phyloP scores from a whole-genome alignment of 2,797 vertebrate species.

The Ctenopoma multispine region DNA sequence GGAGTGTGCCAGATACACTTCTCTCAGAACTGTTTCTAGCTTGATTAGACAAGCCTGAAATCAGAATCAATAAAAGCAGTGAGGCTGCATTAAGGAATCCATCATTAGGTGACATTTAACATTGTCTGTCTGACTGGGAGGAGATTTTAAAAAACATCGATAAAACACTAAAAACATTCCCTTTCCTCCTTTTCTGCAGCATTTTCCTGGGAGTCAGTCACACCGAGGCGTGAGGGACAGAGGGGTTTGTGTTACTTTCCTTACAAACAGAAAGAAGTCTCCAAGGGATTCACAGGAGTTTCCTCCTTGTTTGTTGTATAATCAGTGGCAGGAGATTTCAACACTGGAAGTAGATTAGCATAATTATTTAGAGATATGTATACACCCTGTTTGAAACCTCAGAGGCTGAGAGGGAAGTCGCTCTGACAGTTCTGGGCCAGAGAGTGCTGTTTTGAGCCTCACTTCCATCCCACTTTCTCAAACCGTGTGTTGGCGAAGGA shows the following conservation, averaged over 20 bases:
- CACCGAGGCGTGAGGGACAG: conserved; percentile 46
- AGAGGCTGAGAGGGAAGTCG: conserved; percentile 46
- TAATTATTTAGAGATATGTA: conserved; percentile 63
- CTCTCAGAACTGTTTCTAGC: conserved; percentile 12
- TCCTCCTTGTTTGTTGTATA: conserved; percentile 72
- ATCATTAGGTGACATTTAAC: conserved; percentile 29
- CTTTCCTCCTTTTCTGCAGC: conserved; percentile 37
- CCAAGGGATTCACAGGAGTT: conserved; percentile 57
- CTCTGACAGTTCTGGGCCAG: conserved; percentile 73
- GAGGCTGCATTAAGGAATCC: conserved; percentile 1
- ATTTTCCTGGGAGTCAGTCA: conserved; percentile 53
- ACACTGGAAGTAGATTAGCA: conserved; percentile 71
- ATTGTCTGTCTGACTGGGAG: background rate
- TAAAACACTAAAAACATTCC: conserved; percentile 27
- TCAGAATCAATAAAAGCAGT: conserved; percentile 32
- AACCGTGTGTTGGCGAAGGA: conserved; percentile 61
- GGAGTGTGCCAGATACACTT: conserved; percentile 1
- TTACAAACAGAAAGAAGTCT: conserved; percentile 53
- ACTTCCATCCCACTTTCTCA: conserved; percentile 57
- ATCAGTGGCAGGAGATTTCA: conserved; percentile 73
- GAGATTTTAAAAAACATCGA: background rate
- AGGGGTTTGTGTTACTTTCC: conserved; percentile 47
- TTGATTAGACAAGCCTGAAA: conserved; percentile 31
- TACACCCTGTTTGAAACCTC: conserved; percentile 39
- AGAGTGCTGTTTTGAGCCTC: conserved; percentile 44